These are phyloP conservation scores for Bufo bufo DNA, from an alignment of 2,113 vertebrate genomes.

Conservation along the genomic window DNA sequence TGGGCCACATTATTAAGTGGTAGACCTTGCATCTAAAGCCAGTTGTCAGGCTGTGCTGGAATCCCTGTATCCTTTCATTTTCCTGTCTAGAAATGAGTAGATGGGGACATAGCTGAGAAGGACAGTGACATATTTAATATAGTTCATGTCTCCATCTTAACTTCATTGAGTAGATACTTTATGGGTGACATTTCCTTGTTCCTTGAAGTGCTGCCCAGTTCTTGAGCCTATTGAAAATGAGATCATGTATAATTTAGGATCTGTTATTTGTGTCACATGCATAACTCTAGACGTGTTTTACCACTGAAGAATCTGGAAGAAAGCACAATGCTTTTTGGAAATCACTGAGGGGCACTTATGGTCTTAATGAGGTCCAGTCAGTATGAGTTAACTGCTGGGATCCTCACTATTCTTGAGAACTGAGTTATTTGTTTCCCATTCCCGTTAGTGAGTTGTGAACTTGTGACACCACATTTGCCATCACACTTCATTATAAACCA, in stretches of 20 bases:
- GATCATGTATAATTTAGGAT: neutral
- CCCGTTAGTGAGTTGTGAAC: neutral
- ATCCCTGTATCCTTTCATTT: neutral
- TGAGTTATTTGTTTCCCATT: neutral
- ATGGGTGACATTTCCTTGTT: slow-evolving; percentile 3
- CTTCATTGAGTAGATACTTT: neutral
- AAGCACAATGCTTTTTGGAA: neutral
- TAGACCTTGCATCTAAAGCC: neutral
- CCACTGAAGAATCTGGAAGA: neutral
- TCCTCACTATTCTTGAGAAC: neutral
- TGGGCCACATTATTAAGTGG: neutral
- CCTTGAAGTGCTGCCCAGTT: slow-evolving; percentile 12
- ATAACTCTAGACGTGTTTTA: neutral
- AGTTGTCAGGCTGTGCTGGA: neutral
- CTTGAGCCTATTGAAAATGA: neutral
- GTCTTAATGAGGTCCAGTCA: neutral
- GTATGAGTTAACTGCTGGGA: neutral
- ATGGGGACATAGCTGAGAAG: neutral
- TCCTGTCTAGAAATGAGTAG: neutral
- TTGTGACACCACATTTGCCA: neutral
- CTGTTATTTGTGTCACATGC: slow-evolving; percentile 2
- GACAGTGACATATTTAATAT: neutral
- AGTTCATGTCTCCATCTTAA: neutral
- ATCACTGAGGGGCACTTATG: neutral
- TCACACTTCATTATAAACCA: neutral